Percentiles rank a stretch among this genome's conserved stretches.
phyloP scores from a whole-genome alignment of 2,113 vertebrate species.

The Tragelaphus imberbis region DNA sequence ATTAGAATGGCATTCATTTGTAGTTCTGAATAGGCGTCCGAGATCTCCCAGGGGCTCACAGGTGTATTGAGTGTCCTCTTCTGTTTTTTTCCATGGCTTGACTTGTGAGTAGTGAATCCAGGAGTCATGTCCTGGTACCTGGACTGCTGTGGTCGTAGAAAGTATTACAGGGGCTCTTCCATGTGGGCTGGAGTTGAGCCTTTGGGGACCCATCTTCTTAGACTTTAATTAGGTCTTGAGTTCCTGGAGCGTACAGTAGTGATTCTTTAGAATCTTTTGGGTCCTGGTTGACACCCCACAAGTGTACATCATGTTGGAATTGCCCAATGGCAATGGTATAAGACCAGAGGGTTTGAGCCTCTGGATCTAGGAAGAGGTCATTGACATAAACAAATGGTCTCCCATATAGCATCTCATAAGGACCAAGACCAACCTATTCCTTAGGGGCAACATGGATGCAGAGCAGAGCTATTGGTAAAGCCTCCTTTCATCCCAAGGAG shows the following conservation, averaged over 20 bases:
- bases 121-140: no score
- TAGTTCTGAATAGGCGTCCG: background rate
- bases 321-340: background rate
- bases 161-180: background rate
- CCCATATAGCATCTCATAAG: no score
- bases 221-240: background rate
- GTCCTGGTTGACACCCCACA: background rate
- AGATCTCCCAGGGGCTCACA: background rate
- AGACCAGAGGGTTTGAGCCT: background rate
- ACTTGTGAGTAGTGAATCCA: no score
- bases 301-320: background rate
- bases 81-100: no score
- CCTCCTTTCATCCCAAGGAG: no score
- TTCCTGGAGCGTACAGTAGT: no score
- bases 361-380: no score
- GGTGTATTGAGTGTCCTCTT: no score
- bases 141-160: background rate
- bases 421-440: no score
- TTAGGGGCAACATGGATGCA: no score
- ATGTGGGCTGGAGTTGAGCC: background rate
- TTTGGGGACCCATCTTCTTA: background rate
- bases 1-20: background rate
- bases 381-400: no score
- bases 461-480: no score
- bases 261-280: background rate